These are phyloP conservation scores for Hyla sarda DNA, from an alignment of 2,113 vertebrate species.

Conservation along the genomic window DNA sequence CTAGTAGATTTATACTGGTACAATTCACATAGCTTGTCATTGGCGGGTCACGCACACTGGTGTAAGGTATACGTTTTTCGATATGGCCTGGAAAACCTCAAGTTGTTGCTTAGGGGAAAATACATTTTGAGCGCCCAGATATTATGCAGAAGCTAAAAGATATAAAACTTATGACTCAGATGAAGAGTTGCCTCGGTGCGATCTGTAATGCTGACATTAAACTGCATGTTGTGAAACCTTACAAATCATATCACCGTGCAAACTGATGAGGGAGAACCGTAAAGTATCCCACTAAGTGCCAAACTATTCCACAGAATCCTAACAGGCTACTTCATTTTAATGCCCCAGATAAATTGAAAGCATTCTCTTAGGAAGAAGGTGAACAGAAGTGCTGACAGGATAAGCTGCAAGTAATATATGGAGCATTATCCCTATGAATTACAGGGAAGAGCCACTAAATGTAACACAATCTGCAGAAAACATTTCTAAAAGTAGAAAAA, in stretches of 20 bases:
- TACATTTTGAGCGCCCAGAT: too few species aligned
- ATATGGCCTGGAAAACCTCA: too few species aligned
- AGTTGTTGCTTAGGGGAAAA: too few species aligned
- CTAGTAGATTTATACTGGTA: too few species aligned
- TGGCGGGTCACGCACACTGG: too few species aligned
- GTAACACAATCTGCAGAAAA: neutral
- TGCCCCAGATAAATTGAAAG: neutral
- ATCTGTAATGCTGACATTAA: neutral
- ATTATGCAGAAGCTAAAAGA: too few species aligned
- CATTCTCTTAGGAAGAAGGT: neutral
- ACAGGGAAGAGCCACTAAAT: neutral
- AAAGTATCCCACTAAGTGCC: neutral
- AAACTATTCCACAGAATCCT: neutral
- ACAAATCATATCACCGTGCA: neutral
- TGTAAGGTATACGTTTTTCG: too few species aligned
- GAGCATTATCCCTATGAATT: neutral
- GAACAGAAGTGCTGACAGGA: neutral
- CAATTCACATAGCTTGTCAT: too few species aligned
- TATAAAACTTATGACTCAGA: neutral
- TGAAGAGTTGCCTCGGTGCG: neutral
- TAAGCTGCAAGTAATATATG: neutral
- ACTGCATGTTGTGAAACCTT: neutral
- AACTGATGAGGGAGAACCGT: neutral
- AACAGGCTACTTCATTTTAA: neutral
- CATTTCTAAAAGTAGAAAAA: neutral